Evolutionary conservation across 2,797 vertebrate genomes (phyloP).

Genomic region (Odontamblyopus lacepedii): DNA sequence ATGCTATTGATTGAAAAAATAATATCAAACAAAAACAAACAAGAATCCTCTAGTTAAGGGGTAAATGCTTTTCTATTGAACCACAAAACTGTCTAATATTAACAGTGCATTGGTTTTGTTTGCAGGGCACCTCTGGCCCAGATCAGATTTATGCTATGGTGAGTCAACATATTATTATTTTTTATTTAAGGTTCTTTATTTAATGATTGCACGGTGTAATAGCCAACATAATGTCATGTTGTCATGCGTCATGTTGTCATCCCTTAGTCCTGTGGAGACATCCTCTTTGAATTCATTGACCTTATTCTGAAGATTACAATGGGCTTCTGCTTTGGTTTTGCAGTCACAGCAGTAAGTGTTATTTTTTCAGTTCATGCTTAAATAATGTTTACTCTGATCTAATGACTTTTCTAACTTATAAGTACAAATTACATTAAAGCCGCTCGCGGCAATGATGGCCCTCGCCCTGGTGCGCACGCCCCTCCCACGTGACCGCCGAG

Average conservation of each 20-base stretch:
- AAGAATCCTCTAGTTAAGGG: background rate
- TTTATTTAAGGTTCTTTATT: background rate
- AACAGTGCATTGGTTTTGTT: slow-evolving; percentile 12
- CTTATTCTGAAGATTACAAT: rapidly evolving
- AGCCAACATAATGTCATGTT: background rate
- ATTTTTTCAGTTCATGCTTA: background rate
- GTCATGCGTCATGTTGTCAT: background rate
- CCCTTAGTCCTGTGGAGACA: background rate
- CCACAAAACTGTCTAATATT: background rate
- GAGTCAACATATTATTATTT: background rate
- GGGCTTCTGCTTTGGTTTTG: slow-evolving; percentile 49
- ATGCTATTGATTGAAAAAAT: background rate
- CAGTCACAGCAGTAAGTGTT: slow-evolving; percentile 53
- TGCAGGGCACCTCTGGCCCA: slow-evolving; percentile 39
- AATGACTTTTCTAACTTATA: background rate
- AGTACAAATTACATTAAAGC: too few species aligned
- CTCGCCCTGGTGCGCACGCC: too few species aligned
- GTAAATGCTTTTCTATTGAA: background rate
- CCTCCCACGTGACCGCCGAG: too few species aligned
- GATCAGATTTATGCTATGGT: slow-evolving; percentile 18
- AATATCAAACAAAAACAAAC: background rate
- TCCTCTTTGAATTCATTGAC: rapidly evolving
- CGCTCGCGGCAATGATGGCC: too few species aligned
- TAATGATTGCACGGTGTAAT: background rate
- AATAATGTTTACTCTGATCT: background rate